Evolutionary conservation across 2,113 vertebrate genomes (phyloP).

Genomic region (Tachycineta bicolor): DNA sequence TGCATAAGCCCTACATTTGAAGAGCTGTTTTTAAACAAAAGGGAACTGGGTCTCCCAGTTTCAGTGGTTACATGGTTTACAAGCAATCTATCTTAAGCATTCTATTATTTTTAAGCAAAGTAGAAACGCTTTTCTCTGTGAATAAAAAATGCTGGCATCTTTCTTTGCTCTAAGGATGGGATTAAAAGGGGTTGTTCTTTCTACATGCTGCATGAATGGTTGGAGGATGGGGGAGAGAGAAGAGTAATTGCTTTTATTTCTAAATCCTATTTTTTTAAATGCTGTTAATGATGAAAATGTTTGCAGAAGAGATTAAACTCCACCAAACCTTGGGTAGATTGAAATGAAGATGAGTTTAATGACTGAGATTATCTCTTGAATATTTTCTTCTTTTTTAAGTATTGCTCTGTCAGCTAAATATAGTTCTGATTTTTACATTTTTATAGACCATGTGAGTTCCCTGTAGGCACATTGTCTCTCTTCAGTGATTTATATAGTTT

Average conservation of each 20-base stretch:
- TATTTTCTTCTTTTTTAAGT: not conserved
- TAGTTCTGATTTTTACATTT: constrained; percentile 55
- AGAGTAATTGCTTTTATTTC: not conserved
- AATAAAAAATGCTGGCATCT: not conserved
- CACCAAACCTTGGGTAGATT: not conserved
- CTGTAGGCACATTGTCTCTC: constrained; percentile 66
- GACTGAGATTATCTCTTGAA: constrained; percentile 5
- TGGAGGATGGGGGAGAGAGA: not conserved
- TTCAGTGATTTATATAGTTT: constrained; percentile 64
- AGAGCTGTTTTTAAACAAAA: not conserved
- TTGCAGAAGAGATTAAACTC: not conserved
- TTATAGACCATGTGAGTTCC: constrained; percentile 51
- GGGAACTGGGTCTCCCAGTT: not conserved
- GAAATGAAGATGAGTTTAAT: not conserved
- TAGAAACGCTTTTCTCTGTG: not conserved
- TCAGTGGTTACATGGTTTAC: not conserved
- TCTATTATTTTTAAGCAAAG: not conserved
- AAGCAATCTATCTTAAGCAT: not conserved
- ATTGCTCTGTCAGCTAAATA: constrained; percentile 47
- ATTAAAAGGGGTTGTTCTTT: not conserved
- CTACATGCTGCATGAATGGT: not conserved
- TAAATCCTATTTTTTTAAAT: not conserved
- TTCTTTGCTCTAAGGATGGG: not conserved
- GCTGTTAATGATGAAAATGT: not conserved
- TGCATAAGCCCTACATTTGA: not conserved